Evolutionary conservation across 2,888 invertebrate species (phyloP).

Genomic region (Pycnomerus fuliginosus): DNA sequence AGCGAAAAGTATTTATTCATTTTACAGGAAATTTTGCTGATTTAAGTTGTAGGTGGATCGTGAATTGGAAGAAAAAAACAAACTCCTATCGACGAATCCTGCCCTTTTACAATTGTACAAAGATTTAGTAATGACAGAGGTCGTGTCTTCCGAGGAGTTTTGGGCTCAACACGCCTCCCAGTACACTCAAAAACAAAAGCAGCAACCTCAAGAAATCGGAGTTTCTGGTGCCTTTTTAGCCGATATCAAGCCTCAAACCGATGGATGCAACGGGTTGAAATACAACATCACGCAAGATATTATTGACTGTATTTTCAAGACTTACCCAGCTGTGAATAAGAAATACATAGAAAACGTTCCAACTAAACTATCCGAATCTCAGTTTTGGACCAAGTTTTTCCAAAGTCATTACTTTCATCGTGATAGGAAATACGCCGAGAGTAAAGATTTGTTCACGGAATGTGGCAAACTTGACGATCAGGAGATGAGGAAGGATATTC

Average conservation of each 20-base stretch:
- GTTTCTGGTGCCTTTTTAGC: slow-evolving; percentile 79
- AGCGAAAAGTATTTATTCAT: slow-evolving; percentile 70
- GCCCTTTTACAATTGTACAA: slow-evolving; percentile 90
- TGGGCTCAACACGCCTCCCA: slow-evolving; percentile 88
- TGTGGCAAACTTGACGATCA: slow-evolving; percentile 96
- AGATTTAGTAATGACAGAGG: slow-evolving; percentile 94
- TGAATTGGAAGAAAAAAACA: slow-evolving; percentile 56
- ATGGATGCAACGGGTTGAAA: slow-evolving; percentile 94
- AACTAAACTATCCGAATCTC: slow-evolving; percentile 88
- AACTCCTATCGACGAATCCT: slow-evolving; percentile 86
- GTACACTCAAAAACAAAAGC: slow-evolving; percentile 68
- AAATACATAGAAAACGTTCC: slow-evolving; percentile 97
- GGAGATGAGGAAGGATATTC: slow-evolving; percentile 73
- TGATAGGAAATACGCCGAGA: slow-evolving; percentile 83
- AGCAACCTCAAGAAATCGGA: slow-evolving; percentile 81
- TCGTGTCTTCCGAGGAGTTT: slow-evolving; percentile 96
- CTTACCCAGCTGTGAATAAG: slow-evolving; percentile 96
- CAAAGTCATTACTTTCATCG: slow-evolving; percentile 98
- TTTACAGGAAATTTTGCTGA: too few species aligned
- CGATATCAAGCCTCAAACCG: slow-evolving; percentile 95
- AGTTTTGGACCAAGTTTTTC: slow-evolving; percentile 99
- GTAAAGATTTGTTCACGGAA: slow-evolving; percentile 95
- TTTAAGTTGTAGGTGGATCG: slow-evolving; percentile 45
- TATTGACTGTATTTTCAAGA: slow-evolving; percentile 97
- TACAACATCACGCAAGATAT: slow-evolving; percentile 97